Percentiles rank a stretch among this genome's conserved stretches.
phyloP scores from a whole-genome alignment of 1,140 invertebrate genomes.

The Drosophila sechellia region DNA sequence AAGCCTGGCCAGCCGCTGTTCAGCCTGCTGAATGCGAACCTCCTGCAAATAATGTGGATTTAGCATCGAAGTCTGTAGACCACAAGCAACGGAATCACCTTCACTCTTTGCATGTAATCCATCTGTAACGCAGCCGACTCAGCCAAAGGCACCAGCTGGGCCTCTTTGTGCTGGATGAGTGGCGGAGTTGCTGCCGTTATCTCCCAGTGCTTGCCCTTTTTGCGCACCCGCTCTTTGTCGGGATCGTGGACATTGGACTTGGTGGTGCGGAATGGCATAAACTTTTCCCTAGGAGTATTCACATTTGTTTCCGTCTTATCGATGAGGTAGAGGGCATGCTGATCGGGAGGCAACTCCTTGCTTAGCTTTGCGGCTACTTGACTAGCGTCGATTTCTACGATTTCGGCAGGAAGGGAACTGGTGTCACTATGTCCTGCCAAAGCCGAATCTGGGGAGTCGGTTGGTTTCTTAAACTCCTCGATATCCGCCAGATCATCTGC shows the following conservation, averaged over 20 bases:
- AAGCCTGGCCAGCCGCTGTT: conserved; percentile 63
- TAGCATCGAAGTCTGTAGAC: background rate
- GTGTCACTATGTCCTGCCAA: conserved; percentile 43
- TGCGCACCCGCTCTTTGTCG: conserved; percentile 87
- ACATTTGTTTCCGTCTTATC: conserved; percentile 86
- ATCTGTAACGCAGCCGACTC: conserved; percentile 76
- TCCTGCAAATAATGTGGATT: conserved; percentile 31
- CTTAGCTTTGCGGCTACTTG: conserved; percentile 32
- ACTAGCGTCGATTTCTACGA: conserved; percentile 59
- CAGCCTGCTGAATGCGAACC: conserved; percentile 71
- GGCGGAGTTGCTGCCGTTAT: conserved; percentile 89
- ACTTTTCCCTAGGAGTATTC: conserved; percentile 84
- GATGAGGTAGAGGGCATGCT: conserved; percentile 87
- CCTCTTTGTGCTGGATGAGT: conserved; percentile 79
- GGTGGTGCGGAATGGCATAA: conserved; percentile 89
- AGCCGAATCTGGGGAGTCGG: conserved; percentile 53
- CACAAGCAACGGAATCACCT: conserved; percentile 23
- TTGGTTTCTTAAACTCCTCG: conserved; percentile 75
- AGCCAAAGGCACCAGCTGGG: conserved; percentile 69
- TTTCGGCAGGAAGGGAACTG: conserved; percentile 41
- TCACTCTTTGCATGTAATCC: conserved; percentile 68
- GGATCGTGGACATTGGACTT: conserved; percentile 87
- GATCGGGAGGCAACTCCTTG: conserved; percentile 70
- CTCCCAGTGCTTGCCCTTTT: conserved; percentile 88
- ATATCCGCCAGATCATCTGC: conserved; percentile 87